Base-by-base conservation (phyloP, 2,113 vertebrate genomes). In the Falcunculus frontatus region DNA sequence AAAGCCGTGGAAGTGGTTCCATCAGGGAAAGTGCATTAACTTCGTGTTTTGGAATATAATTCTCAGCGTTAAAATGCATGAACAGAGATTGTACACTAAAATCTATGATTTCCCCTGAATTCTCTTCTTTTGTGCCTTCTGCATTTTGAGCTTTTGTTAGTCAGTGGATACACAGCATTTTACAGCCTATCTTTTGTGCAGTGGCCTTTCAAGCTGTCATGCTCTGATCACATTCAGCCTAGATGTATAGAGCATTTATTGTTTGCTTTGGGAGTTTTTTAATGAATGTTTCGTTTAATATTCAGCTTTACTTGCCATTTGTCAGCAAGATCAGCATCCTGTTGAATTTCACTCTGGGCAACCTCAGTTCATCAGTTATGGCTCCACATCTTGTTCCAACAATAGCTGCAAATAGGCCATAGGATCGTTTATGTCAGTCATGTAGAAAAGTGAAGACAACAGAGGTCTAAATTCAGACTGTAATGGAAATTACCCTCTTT, bases 141-240 rank as follows among this genome's bases (percentile, higher is more conserved):
- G 30, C 37, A 33, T 68, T 68, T 52, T 0, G 8, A 60, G 72
- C 75, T 88, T 95, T 96, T 88, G 42, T 96, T 84, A 94, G 52
- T 74, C 67, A 74, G 21, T 88, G 19, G 60, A 57, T 80, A 82
- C 39, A 69, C 33, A 70, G 75, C 72, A 74, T 90, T 93, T 95
- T 90, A 72, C 20, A 65, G 60, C 3, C 1, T 56, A n/a, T 22
- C 90, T 95, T 90, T 96, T 95, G 86, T 92, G n/a, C 69, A 35
- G 44, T 35, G 69, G 76, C 85, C 56, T 96, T 97, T 96, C 92
- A 97, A 97, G 83, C 60, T 94, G 90, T 92, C 85, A 46, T 68
- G 52, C 52, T 93, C 80, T 75, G 62, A 96, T 89, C 79, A 55
- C 92, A 57, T 83, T 87, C 85, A 86, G 41, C 53, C 25, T 49